Base-by-base conservation (phyloP, 2,113 vertebrate species). In the Semicossyphus pulcher region DNA sequence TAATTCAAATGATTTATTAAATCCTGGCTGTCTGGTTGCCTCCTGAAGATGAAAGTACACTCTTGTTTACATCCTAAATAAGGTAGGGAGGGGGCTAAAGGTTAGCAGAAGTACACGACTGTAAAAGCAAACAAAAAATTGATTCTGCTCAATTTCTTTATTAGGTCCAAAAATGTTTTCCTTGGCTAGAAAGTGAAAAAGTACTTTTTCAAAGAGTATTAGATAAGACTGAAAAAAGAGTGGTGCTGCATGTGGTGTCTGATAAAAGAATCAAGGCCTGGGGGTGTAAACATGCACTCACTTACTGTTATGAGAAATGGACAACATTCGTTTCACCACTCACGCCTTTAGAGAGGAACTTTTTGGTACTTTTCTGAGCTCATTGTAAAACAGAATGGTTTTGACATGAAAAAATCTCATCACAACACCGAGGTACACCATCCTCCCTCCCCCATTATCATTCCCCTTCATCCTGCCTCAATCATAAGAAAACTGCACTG, bases 321-420 rank as follows among this genome's bases (percentile, higher is more conserved):
- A 67, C 16, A 29, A 36, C 41, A 81, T 68, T 25, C 10, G n/a
- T 23, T 72, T 64, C 18, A 52, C 10, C 10, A 36, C 10, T n/a
- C 32, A 4, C 16, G 28, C 16, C 36, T 44, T 39, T n/a, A 15
- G 36, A 76, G 28, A 52, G 6, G 3, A 56, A 36, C 28, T 2
- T 10, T 32, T 34, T 60, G 7, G 42, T 45, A 5, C 20, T 52
- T 20, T 29, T 49, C 48, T 66, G 23, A 44, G n/a, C 60, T 23
- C 8, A 15, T 49, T 63, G 60, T 54, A 49, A 56, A 69, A 37
- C 31, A 42, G 52, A 81, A 71, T 47, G 32, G 44, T 70, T 36
- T 7, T 26, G 37, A 48, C 37, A 29, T 25, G 23, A 32, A 56
- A 39, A 11, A 6, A 12, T 78, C 57, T 60, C 45, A 52, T 64